These are phyloP conservation scores for Aphis gossypii DNA, from an alignment of 1,140 invertebrate genomes.

Conservation along the genomic window DNA sequence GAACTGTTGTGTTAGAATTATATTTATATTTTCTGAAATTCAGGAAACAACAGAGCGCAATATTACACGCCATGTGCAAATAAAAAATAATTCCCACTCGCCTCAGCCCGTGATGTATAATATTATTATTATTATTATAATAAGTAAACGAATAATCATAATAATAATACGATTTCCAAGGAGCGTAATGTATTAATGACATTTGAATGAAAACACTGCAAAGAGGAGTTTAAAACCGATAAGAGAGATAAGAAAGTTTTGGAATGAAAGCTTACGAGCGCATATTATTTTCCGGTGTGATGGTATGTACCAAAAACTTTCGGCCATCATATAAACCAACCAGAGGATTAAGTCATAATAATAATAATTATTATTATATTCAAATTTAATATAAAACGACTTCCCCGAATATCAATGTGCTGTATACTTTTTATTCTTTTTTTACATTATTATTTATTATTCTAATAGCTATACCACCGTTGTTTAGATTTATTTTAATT, in stretches of 20 bases:
- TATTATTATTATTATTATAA: not conserved
- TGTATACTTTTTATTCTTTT: not conserved
- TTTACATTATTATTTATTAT: conserved; percentile 67
- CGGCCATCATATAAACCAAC: not conserved
- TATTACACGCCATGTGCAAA: not conserved
- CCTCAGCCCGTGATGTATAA: not conserved
- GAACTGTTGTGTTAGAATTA: not conserved
- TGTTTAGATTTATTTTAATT: conserved; percentile 63
- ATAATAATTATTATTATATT: not conserved
- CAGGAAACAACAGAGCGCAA: not conserved
- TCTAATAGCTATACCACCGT: conserved; percentile 61
- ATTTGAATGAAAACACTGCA: not conserved
- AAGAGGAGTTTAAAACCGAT: not conserved
- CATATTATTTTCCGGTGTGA: not conserved
- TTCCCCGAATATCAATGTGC: not conserved
- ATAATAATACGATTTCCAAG: not conserved
- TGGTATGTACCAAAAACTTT: conserved; percentile 4
- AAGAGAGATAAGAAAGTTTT: conserved; percentile 39
- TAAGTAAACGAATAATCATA: not conserved
- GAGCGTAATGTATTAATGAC: not conserved
- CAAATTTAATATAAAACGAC: not conserved
- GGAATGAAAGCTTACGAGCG: not conserved
- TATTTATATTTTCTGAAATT: not conserved
- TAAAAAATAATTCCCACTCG: not conserved
- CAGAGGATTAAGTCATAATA: not conserved